These are phyloP conservation scores for Homarus americanus DNA, from an alignment of 1,140 invertebrate genomes.

Conservation along the genomic window DNA sequence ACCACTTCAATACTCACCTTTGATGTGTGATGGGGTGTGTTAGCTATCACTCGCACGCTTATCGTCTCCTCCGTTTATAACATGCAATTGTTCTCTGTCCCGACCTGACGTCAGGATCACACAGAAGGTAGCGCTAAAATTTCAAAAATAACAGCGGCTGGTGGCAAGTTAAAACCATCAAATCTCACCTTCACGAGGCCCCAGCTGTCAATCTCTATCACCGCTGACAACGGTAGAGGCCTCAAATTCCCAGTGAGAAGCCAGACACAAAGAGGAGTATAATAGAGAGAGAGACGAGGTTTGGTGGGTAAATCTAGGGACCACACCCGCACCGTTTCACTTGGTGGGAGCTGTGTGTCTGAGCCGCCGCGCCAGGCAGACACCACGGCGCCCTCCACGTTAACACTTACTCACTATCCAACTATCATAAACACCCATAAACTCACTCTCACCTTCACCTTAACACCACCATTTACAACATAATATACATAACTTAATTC, in stretches of 20 bases:
- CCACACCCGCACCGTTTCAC: neutral
- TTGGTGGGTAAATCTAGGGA: neutral
- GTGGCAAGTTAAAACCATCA: neutral
- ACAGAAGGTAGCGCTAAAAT: neutral
- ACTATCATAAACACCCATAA: neutral
- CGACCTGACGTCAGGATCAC: neutral
- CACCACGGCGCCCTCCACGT: neutral
- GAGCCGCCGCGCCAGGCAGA: slow-evolving; percentile 6
- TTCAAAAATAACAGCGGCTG: neutral
- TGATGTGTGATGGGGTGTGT: neutral
- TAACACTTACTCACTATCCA: neutral
- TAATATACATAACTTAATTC: neutral
- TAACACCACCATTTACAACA: neutral
- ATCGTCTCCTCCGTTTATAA: neutral
- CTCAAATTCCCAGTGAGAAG: neutral
- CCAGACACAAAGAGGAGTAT: too few relatives aligned
- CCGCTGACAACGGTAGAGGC: neutral
- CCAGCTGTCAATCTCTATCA: neutral
- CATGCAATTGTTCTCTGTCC: neutral
- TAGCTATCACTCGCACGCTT: too few relatives aligned
- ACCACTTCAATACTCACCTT: neutral
- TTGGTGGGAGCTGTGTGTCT: neutral
- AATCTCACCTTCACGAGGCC: neutral
- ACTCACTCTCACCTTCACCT: neutral
- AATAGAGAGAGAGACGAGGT: neutral